These are phyloP conservation scores for Battus philenor DNA, from an alignment of 1,140 invertebrate species.

Conservation along the genomic window DNA sequence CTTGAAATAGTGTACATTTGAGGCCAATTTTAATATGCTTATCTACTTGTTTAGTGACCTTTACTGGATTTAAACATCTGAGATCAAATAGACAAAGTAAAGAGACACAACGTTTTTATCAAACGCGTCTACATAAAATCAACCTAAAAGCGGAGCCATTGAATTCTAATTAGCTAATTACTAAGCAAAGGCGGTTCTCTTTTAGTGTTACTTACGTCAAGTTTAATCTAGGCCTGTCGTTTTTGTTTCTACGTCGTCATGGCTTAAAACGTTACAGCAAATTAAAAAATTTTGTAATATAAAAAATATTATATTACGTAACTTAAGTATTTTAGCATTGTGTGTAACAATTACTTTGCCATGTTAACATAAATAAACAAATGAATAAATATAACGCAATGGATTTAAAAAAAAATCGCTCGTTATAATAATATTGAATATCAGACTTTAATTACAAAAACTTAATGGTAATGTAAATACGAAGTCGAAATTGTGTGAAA, in stretches of 20 bases:
- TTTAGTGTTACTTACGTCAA: constrained; percentile 7
- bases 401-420: no score
- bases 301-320: no score
- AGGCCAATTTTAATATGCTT: constrained; percentile 10
- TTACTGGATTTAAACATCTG: constrained; percentile 5
- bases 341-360: no score
- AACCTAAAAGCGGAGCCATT: constrained; percentile 13
- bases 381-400: no score
- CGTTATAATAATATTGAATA: no score
- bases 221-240: constrained; percentile 5
- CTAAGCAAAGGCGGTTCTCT: neutral
- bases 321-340: no score
- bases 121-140: constrained; percentile 12
- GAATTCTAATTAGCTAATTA: constrained; percentile 17
- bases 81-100: constrained; percentile 12
- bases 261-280: constrained; percentile 2
- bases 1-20: no score
- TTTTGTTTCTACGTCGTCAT: constrained; percentile 2
- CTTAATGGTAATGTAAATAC: no score
- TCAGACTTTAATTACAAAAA: no score
- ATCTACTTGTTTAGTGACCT: constrained; percentile 11
- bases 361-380: no score
- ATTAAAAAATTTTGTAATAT: no score
- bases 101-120: neutral
- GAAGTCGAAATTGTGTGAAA: no score